A percentile compares a stretch with the other conserved stretches of the same genome.
Conservation (phyloP, 2,888 invertebrate species). For the Microctonus hyperodae region DNA sequence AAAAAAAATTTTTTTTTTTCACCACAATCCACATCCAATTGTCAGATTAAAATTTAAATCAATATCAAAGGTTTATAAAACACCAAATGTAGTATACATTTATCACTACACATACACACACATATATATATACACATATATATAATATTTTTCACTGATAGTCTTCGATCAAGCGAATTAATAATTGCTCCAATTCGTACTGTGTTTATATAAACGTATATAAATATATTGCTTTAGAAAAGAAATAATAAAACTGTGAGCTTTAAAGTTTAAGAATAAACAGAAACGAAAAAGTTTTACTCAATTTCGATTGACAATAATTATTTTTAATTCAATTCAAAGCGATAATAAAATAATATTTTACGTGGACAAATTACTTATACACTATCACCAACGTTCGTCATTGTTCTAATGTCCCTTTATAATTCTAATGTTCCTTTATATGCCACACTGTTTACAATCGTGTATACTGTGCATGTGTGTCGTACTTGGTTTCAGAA, state of each 20-base stretch:
- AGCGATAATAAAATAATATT: conserved; percentile 1
- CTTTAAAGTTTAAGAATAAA: background rate
- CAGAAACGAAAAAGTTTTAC: background rate
- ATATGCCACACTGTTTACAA: conserved; percentile 25
- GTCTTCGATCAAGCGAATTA: too few species aligned
- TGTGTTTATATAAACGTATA: too few species aligned
- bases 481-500: background rate
- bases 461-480: conserved; percentile 18
- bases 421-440: conserved; percentile 26
- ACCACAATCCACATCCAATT: background rate
- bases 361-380: background rate
- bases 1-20: background rate
- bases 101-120: too few species aligned
- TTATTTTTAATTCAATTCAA: background rate
- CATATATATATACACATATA: too few species aligned
- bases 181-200: too few species aligned
- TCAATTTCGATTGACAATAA: background rate
- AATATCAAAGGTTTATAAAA: background rate
- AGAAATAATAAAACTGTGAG: too few species aligned
- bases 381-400: background rate
- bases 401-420: conserved; percentile 24
- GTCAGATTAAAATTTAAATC: background rate
- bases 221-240: too few species aligned
- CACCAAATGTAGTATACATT: background rate
- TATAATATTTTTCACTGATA: too few species aligned